These are phyloP conservation scores for Pelosia muscerda DNA, from an alignment of 2,888 invertebrate genomes.

Conservation along the genomic window DNA sequence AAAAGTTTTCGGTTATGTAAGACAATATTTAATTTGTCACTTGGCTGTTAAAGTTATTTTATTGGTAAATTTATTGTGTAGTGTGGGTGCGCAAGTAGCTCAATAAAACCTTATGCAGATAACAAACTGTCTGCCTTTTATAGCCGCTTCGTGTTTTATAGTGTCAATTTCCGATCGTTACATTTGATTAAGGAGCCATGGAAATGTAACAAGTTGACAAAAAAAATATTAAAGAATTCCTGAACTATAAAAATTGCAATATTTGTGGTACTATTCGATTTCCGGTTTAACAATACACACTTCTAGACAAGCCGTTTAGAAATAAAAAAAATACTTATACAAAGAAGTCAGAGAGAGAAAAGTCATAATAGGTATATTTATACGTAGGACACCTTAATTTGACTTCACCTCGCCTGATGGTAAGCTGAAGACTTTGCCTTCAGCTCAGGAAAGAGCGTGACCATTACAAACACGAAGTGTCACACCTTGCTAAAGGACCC, in stretches of 20 bases:
- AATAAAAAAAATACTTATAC: background rate
- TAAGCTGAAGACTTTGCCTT: too few relatives aligned
- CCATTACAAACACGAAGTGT: too few relatives aligned
- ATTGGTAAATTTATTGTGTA: background rate
- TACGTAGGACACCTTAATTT: too few relatives aligned
- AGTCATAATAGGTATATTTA: too few relatives aligned
- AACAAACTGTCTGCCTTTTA: conserved; percentile 11
- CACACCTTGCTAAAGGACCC: too few relatives aligned
- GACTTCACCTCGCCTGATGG: too few relatives aligned
- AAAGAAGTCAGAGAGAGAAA: background rate
- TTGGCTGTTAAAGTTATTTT: background rate
- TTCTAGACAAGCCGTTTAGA: too few relatives aligned
- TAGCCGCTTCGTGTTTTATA: conserved; percentile 5
- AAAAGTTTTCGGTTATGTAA: background rate
- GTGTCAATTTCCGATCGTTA: conserved; percentile 8
- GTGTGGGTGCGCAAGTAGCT: conserved; percentile 5
- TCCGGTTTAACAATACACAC: too few relatives aligned
- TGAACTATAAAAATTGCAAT: background rate
- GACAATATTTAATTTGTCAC: background rate
- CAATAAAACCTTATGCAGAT: conserved; percentile 9
- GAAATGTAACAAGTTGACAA: background rate
- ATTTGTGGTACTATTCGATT: too few relatives aligned
- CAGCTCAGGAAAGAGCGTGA: too few relatives aligned
- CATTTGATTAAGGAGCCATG: conserved; percentile 2
- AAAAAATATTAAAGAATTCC: background rate